Evolutionary conservation across 1,140 invertebrate species (phyloP).

Genomic region (Panagrolaimus sp.): DNA sequence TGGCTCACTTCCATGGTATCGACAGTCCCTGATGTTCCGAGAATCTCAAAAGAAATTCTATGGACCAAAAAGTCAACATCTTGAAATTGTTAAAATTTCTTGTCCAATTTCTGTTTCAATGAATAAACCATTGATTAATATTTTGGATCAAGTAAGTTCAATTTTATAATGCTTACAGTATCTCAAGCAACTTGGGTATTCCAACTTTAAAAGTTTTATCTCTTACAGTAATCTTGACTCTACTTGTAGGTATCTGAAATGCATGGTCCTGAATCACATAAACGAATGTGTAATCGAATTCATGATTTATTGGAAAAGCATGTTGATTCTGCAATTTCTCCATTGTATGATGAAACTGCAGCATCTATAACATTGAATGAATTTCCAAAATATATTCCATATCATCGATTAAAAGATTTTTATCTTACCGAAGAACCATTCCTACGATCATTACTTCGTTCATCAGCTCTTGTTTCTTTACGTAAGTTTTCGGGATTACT

Average conservation of each 20-base stretch:
- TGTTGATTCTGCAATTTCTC: constrained; percentile 37
- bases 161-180: too few species aligned
- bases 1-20: background rate
- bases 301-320: constrained; percentile 53
- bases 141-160: constrained; percentile 54
- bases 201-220: too few species aligned
- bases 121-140: constrained; percentile 60
- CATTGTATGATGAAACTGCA: constrained; percentile 42
- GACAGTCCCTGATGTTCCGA: background rate
- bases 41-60: background rate
- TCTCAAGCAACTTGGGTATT: too few species aligned
- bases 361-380: constrained; percentile 43
- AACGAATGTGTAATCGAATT: constrained; percentile 45
- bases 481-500: constrained; percentile 23
- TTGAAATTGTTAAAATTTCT: constrained; percentile 60
- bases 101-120: constrained; percentile 60
- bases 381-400: constrained; percentile 47
- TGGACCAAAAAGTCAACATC: constrained; percentile 19
- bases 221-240: too few species aligned
- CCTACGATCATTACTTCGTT: constrained; percentile 52
- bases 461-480: constrained; percentile 41
- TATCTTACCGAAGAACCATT: constrained; percentile 58
- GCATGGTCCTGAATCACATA: constrained; percentile 36
- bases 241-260: constrained; percentile 39
- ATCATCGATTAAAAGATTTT: constrained; percentile 26